Conservation (phyloP, 2,797 vertebrate genomes). For the Xerus rutilus region DNA sequence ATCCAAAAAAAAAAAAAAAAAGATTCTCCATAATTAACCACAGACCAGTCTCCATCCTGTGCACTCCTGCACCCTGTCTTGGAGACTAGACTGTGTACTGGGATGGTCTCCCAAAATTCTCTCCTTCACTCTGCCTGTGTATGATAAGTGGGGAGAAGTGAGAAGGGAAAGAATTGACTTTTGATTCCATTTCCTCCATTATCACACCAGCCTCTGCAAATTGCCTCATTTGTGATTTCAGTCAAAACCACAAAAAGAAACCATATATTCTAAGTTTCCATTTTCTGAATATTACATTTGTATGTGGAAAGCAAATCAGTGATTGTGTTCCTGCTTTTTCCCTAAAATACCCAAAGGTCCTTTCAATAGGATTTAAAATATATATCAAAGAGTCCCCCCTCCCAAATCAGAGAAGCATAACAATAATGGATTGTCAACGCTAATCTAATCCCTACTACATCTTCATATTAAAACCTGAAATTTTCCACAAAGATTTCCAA, state of each 20-base stretch:
- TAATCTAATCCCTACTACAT: neutral
- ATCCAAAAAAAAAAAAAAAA: neutral
- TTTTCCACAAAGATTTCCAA: neutral
- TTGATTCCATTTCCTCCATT: neutral
- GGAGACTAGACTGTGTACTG: neutral
- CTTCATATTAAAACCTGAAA: neutral
- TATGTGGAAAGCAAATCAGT: neutral
- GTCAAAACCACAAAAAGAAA: constrained; percentile 49
- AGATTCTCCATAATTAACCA: neutral
- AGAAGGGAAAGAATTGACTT: neutral
- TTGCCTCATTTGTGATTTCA: neutral
- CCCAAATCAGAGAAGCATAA: neutral
- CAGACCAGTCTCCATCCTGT: neutral
- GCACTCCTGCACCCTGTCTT: too few relatives aligned
- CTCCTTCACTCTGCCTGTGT: neutral
- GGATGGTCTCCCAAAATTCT: neutral
- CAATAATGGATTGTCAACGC: neutral
- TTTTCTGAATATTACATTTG: neutral
- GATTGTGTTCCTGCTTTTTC: neutral
- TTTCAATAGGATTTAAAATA: neutral
- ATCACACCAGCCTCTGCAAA: neutral
- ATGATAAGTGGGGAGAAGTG: accelerated
- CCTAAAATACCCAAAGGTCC: neutral
- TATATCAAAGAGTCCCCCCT: neutral
- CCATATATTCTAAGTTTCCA: constrained; percentile 27